Base-by-base conservation (phyloP, 2,888 invertebrate genomes). In the Leptinotarsa juncta region DNA sequence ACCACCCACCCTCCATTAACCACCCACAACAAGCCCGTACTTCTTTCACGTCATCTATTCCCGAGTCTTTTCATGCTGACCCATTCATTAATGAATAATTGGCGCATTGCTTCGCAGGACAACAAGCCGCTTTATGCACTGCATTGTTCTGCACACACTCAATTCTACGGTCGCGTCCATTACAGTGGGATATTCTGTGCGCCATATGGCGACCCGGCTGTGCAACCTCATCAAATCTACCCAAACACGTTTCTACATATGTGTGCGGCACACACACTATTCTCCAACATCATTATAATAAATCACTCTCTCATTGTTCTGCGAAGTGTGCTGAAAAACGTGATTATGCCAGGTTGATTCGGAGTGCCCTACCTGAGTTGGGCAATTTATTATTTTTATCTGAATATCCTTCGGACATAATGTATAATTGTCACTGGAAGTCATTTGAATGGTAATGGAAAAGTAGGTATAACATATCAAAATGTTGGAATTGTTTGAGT, bases 151-250 rank as follows among this genome's bases (percentile, higher is more conserved):
- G 77, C 71, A 72, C 72, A 66, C 76, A 66, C 73, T 81, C 81
- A 79, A 81, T 81, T 81, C 81, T 66, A 48, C 66, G 48, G 79
- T 77, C 80, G 77, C 82, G 80, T 81, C 81, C 82, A 82, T 82
- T 81, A 80, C 77, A 77, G 77, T 67, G 75, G 75, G 78, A 79
- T 78, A 79, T 80, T 82, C 81, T 80, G 81, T 79, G 81, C 72
- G 78, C 79, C 81, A 81, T 75, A 77, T 82, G 80, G 77, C 71
- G 70, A 71, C 65, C 75, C 77, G 71, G 53, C 75, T 75, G 77
- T 75, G 73, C 73, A 72, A 75, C 73, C 77, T 77, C 77, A 74
- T 75, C 73, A 77, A 77, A 77, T 73, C 71, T 57, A 73, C 72
- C 70, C 70, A 53, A 72, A 67, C 75, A 75, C 73, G 77, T 77